Conservation (phyloP, 2,113 vertebrate species). For the Pollachius pollachius region DNA sequence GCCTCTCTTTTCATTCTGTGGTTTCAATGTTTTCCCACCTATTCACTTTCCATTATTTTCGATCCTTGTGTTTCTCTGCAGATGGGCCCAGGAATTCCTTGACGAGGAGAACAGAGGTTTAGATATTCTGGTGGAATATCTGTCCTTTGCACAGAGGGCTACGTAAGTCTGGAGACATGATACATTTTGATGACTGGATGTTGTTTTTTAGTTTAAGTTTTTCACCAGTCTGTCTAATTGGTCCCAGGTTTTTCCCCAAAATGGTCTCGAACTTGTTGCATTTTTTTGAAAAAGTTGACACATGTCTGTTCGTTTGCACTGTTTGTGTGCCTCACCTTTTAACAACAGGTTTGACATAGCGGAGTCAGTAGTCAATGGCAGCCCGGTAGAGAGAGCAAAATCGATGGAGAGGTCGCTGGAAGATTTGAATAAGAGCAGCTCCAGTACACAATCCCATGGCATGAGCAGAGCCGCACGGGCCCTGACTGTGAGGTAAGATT, state of each 20-base stretch:
- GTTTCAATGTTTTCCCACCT: too few species aligned
- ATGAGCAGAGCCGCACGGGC: constrained; percentile 78
- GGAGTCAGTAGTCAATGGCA: constrained; percentile 77
- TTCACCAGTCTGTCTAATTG: too few species aligned
- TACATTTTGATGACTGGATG: too few species aligned
- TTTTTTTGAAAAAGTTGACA: not conserved
- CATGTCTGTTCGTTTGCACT: not conserved
- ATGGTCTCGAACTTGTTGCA: not conserved
- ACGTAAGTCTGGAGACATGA: constrained; percentile 72
- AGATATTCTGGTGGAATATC: constrained; percentile 90
- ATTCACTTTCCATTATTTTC: too few species aligned
- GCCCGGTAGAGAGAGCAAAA: constrained; percentile 76
- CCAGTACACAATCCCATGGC: constrained; percentile 67
- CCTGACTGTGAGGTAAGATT: constrained; percentile 81
- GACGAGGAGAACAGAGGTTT: constrained; percentile 90
- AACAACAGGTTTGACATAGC: constrained; percentile 82
- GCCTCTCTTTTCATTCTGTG: too few species aligned
- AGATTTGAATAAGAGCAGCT: constrained; percentile 80
- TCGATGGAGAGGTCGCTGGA: constrained; percentile 82
- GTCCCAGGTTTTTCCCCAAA: too few species aligned
- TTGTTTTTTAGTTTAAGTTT: too few species aligned
- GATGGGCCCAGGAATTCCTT: constrained; percentile 91
- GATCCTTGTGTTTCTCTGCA: constrained; percentile 33
- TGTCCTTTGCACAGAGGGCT: constrained; percentile 87
- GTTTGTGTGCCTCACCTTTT: constrained; percentile 1